These are phyloP conservation scores for Thaumatotibia leucotreta DNA, from an alignment of 1,140 invertebrate species.

Conservation along the genomic window DNA sequence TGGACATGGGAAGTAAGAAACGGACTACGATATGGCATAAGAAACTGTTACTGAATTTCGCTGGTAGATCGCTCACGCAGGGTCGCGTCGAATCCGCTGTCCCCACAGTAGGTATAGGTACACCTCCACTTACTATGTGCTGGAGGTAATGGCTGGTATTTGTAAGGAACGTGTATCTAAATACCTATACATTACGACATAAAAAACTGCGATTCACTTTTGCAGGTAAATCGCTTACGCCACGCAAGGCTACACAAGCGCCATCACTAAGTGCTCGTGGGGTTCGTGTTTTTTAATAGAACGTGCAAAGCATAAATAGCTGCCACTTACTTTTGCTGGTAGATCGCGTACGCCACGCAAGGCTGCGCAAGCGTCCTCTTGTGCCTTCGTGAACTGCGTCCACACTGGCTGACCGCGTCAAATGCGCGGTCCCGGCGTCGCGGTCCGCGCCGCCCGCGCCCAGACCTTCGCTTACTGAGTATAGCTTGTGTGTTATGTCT, in stretches of 20 bases:
- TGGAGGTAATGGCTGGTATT: too few relatives aligned
- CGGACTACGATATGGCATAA: too few relatives aligned
- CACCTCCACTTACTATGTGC: too few relatives aligned
- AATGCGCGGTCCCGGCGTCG: slow-evolving; percentile 61
- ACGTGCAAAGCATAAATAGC: too few relatives aligned
- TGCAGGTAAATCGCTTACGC: slow-evolving; percentile 69
- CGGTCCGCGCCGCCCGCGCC: slow-evolving; percentile 72
- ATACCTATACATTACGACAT: slow-evolving; percentile 83
- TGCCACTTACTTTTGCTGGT: slow-evolving; percentile 66
- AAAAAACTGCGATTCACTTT: slow-evolving; percentile 66
- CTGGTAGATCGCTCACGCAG: slow-evolving; percentile 76
- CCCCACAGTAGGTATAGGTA: too few relatives aligned
- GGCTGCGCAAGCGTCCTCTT: slow-evolving; percentile 83
- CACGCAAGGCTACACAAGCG: slow-evolving; percentile 83
- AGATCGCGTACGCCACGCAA: slow-evolving; percentile 78
- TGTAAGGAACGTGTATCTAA: slow-evolving; percentile 86
- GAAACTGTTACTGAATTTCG: too few relatives aligned
- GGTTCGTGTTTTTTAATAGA: slow-evolving; percentile 87
- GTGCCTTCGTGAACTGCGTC: slow-evolving; percentile 88
- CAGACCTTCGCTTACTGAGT: slow-evolving; percentile 85
- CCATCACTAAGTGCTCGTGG: slow-evolving; percentile 84
- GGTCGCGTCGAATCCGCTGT: slow-evolving; percentile 80
- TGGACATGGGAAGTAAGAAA: too few relatives aligned
- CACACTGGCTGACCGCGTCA: slow-evolving; percentile 83
- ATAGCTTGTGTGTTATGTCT: slow-evolving; percentile 91